These are phyloP conservation scores for Drosophila testacea DNA, from an alignment of 2,888 invertebrate species.

Conservation along the genomic window DNA sequence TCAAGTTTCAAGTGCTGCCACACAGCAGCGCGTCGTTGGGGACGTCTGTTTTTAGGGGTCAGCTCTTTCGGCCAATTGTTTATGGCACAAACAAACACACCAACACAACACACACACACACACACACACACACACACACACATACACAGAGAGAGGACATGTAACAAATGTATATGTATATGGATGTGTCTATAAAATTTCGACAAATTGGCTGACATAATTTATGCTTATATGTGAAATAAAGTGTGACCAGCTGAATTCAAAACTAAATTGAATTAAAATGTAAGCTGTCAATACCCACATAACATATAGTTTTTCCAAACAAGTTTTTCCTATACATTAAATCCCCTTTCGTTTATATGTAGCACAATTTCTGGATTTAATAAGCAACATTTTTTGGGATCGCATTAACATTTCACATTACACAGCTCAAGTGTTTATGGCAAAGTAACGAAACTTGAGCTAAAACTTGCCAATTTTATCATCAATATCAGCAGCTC, in stretches of 20 bases:
- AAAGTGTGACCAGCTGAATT: slow-evolving; percentile 25
- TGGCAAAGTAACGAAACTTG: slow-evolving; percentile 42
- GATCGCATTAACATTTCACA: slow-evolving; percentile 48
- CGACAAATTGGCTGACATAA: slow-evolving; percentile 64
- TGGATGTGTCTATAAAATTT: slow-evolving; percentile 14
- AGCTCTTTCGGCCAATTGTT: slow-evolving; percentile 66
- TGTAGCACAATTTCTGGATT: slow-evolving; percentile 31
- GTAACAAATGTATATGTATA: slow-evolving; percentile 14
- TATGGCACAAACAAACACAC: slow-evolving; percentile 47
- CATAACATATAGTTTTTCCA: background rate
- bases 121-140: slow-evolving; percentile 18
- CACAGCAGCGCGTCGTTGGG: slow-evolving; percentile 1
- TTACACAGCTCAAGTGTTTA: slow-evolving; percentile 67
- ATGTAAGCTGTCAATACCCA: background rate
- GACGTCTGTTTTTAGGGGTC: slow-evolving; percentile 67
- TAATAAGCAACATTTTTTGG: slow-evolving; percentile 57
- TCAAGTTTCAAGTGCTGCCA: slow-evolving; percentile 44
- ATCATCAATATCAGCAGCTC: slow-evolving; percentile 66
- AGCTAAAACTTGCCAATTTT: slow-evolving; percentile 56
- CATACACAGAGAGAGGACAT: slow-evolving; percentile 21
- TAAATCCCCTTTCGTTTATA: background rate
- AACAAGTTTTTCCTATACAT: background rate
- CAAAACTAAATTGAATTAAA: slow-evolving; percentile 12
- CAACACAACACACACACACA: slow-evolving; percentile 11
- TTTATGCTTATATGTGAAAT: slow-evolving; percentile 60